Base-by-base conservation (phyloP, 2,888 invertebrate species). In the Brenthis daphne region DNA sequence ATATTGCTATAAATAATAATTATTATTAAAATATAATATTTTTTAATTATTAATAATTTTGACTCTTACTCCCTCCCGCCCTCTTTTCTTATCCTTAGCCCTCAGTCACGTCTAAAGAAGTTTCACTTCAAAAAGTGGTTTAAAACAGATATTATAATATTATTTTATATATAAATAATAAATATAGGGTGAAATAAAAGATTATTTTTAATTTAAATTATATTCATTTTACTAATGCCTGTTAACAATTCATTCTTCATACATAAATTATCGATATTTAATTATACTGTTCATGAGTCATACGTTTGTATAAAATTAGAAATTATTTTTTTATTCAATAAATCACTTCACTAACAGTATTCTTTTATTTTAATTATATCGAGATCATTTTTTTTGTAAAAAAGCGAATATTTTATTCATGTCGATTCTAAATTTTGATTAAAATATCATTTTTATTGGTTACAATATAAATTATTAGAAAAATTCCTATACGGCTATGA, bases 291-390 rank as follows among this genome's bases (percentile, higher is more conserved):
- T 29, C 61, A 53, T 57, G 58, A 57, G 56, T 68, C 60, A 51
- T 43, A 48, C 51, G 37, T 43, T 63, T 63, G 53, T 61, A 69
- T 67, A 69, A 65, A 67, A 65, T 61, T 69, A 47, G 43, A 66
- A 57, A 56, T 69, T 64, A 63, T 60, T 65, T 65, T 72, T 69
- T 67, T 72, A 55, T 57, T 60, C 50, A 70, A 72, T 72, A 72
- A 69, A 70, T 67, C 67, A 61, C 65, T 67, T 53, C 53, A 68
- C 16, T 12, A 61, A 64, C 48, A 57, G 8, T 37, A 16, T 50
- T n/a, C 14, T 54, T 37, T 58, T n/a, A 58, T 48, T 69, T 57
- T 47, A 54, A 11, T 55, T 14, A 14, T 14, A 56, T n/a, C 47
- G 29, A 57, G 43, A 69, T 61, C 51, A 57, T 48, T 47, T 20